phyloP scores from a whole-genome alignment of 2,113 vertebrate genomes.

The Brienomyrus brachyistius region DNA sequence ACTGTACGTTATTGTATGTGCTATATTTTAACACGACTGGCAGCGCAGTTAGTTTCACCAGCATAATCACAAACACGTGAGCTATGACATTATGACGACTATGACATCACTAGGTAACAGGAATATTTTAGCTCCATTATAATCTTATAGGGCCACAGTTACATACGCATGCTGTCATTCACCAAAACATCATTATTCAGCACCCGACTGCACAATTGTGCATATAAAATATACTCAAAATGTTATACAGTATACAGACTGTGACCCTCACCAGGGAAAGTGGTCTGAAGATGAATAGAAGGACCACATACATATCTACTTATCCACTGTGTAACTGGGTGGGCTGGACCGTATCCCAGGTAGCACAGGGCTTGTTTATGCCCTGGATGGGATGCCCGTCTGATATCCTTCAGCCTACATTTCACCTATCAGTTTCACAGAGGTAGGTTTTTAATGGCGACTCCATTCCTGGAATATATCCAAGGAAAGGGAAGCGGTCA shows the following conservation, averaged over 20 bases:
- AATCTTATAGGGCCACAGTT: not conserved
- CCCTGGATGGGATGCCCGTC: not conserved
- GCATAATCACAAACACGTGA: not conserved
- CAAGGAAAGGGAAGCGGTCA: not conserved
- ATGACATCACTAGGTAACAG: not conserved
- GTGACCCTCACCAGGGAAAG: not conserved
- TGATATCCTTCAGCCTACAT: not conserved
- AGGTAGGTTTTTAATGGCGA: not conserved
- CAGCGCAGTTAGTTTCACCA: not conserved
- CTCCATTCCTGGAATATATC: not conserved
- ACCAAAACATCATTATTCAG: not conserved
- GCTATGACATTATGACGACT: not conserved
- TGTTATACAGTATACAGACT: not conserved
- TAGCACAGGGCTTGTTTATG: not conserved
- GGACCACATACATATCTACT: not conserved
- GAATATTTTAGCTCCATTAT: not conserved
- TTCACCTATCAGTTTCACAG: not conserved
- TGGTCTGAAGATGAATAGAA: not conserved
- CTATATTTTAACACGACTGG: not conserved
- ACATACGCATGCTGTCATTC: not conserved
- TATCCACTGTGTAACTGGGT: not conserved
- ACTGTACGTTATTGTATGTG: not conserved
- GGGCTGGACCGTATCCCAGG: not conserved
- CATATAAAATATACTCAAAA: not conserved
- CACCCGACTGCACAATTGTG: not conserved